Evolutionary conservation across 2,797 vertebrate genomes (phyloP).

Genomic region (Zalophus californianus): DNA sequence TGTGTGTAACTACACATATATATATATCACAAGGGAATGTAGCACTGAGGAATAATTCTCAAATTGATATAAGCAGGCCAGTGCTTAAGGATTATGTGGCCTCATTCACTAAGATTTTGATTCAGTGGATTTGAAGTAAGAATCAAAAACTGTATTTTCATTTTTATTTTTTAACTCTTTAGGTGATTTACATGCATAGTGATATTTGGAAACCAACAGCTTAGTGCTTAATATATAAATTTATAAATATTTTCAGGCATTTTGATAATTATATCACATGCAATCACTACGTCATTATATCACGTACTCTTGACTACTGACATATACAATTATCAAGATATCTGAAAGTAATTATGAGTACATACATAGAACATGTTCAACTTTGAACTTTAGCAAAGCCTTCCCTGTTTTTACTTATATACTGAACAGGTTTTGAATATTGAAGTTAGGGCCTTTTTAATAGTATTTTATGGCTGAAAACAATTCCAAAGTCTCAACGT

Average conservation of each 20-base stretch:
- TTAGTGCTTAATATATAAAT: neutral
- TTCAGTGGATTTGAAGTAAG: neutral
- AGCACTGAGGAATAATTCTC: neutral
- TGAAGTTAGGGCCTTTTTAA: neutral
- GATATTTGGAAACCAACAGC: neutral
- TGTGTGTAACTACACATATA: neutral
- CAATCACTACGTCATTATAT: neutral
- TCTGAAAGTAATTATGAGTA: slow-evolving; percentile 15
- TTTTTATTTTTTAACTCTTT: neutral
- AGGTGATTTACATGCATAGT: neutral
- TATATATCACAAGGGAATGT: neutral
- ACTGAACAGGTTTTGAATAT: neutral
- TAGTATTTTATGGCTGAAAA: neutral
- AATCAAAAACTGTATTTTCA: neutral
- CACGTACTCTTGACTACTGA: neutral
- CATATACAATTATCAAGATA: neutral
- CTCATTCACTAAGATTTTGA: neutral
- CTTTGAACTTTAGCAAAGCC: neutral
- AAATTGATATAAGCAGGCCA: neutral
- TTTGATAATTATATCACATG: neutral
- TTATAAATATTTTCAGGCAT: slow-evolving; percentile 34
- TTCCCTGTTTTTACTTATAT: slow-evolving; percentile 23
- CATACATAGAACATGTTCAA: neutral
- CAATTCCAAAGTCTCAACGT: neutral
- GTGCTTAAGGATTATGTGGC: neutral